Base-by-base conservation (phyloP, 2,113 vertebrate species). In the Mus pahari region DNA sequence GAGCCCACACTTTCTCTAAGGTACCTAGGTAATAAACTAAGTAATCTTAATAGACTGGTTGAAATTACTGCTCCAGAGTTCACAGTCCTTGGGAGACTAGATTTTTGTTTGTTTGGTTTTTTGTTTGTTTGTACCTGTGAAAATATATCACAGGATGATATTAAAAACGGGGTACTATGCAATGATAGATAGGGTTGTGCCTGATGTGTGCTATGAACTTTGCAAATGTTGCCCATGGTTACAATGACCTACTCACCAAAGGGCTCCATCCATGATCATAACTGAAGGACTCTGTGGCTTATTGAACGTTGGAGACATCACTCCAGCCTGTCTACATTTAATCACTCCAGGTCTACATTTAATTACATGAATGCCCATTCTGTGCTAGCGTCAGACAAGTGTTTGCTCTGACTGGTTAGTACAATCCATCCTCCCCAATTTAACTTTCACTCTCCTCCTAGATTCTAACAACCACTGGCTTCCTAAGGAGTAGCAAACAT, bases 11-110 rank as follows among this genome's bases (percentile, higher is more conserved):
- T 86, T 89, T 75, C 84, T 91, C 16, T 3, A 83, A 79, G 68
- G 68, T 84, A 93, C 19, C 62, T 20, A 42, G 8, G 3, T 71
- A 81, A 90, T 88, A 84, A 94, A 78, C 45, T 74, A 84, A 94
- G 24, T 55, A 19, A 53, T 89, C 55, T 36, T 91, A 33, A 39
- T 60, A 60, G 55, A 79, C 39, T 71, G 36, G 68, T 53, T 79
- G n/a, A 95, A 89, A 92, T 96, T 50, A 66, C 75, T 70, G 91
- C 68, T 86, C 36, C 31, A 79, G 66, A 64, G 68, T 74, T 78
- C n/a, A 93, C 95, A 17, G 62, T 62, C 22, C 48, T 86, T n/a
- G 48, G 86, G 33, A 83, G 26, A 16, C 24, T 79, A 78, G 33
- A 0, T 11, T 9, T 10, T 28, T 64, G 24, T 64, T 64, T 64